Conservation (phyloP, 2,797 vertebrate species). For the Scleropages formosus region DNA sequence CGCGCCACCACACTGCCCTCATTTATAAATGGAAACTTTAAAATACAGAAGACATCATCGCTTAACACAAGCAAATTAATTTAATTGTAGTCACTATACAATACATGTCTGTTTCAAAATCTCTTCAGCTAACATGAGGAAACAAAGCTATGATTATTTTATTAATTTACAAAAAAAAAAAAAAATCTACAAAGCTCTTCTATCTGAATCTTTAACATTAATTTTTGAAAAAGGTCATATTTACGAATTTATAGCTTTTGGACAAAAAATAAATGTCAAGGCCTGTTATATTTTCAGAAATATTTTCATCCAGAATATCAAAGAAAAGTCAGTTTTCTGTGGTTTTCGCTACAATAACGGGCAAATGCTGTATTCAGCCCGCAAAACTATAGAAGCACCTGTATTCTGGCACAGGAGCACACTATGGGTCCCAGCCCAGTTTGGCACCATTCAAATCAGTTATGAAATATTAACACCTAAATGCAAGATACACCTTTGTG, state of each 20-base stretch:
- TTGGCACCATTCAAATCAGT: slow-evolving; percentile 33
- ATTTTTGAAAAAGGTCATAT: slow-evolving; percentile 50
- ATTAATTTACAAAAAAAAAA: background rate
- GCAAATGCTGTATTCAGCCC: slow-evolving; percentile 35
- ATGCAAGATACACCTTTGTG: slow-evolving; percentile 38
- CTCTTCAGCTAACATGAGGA: background rate
- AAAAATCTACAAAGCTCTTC: background rate
- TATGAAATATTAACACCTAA: slow-evolving; percentile 49
- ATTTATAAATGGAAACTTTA: too few species aligned
- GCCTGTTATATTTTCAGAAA: slow-evolving; percentile 14
- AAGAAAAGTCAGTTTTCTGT: slow-evolving; percentile 19
- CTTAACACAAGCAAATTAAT: too few species aligned
- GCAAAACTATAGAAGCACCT: slow-evolving; percentile 31
- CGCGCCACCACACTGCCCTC: slow-evolving; percentile 2
- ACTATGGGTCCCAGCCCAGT: slow-evolving; percentile 36
- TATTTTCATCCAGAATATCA: slow-evolving; percentile 12
- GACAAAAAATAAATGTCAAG: slow-evolving; percentile 43
- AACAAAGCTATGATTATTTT: slow-evolving; percentile 7
- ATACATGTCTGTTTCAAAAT: background rate
- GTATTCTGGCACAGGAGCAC: slow-evolving; percentile 40
- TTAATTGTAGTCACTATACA: too few species aligned
- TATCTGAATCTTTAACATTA: slow-evolving; percentile 28
- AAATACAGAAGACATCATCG: too few species aligned
- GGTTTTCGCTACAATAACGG: slow-evolving; percentile 28
- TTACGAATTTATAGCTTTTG: slow-evolving; percentile 35